These are phyloP conservation scores for Octopus sinensis DNA, from an alignment of 1,140 invertebrate genomes.

Conservation along the genomic window DNA sequence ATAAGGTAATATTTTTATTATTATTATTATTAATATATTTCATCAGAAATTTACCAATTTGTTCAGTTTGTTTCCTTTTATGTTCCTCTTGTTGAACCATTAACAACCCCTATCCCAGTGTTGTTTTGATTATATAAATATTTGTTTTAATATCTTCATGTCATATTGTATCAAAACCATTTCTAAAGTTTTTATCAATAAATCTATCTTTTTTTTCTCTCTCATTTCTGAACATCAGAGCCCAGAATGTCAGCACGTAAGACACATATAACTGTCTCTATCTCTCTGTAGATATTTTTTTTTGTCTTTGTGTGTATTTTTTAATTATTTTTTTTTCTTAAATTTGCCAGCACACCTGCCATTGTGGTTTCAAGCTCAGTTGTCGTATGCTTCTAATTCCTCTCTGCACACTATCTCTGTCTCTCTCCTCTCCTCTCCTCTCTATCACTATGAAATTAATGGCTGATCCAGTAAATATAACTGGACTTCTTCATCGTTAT, in stretches of 20 bases:
- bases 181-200: not conserved
- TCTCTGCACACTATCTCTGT: not conserved
- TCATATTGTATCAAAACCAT: no score
- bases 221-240: conserved; percentile 10
- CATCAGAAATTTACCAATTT: not conserved
- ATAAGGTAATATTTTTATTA: no score
- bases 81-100: no score
- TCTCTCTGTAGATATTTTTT: not conserved
- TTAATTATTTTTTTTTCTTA: not conserved
- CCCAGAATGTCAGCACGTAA: conserved; percentile 15
- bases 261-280: not conserved
- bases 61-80: not conserved
- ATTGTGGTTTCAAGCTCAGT: not conserved
- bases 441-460: no score
- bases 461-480: no score
- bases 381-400: not conserved
- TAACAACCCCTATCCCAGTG: not conserved
- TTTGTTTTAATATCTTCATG: not conserved
- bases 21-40: no score
- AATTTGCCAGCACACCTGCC: not conserved
- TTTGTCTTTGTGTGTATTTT: not conserved
- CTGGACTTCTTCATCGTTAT: no score
- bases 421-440: not conserved
- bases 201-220: not conserved
- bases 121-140: not conserved